A percentile compares a stretch with the other conserved stretches of the same genome.
Evolutionary conservation across 2,888 invertebrate genomes (phyloP).

Genomic region (Drosophila paramelanica): DNA sequence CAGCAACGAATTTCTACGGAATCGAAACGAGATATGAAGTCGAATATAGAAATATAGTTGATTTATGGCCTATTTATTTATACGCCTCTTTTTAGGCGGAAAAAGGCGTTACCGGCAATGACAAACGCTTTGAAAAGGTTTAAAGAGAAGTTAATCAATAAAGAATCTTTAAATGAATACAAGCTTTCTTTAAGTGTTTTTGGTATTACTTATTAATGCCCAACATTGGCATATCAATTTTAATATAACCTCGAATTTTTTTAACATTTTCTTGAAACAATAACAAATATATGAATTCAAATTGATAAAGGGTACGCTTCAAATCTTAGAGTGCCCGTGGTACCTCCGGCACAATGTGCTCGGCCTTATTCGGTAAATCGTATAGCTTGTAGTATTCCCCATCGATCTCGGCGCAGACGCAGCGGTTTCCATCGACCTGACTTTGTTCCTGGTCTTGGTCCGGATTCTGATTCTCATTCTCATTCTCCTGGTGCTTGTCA

Average conservation of each 20-base stretch:
- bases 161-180: neutral
- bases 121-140: no score
- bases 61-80: conserved; percentile 16
- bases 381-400: neutral
- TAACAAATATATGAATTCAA: neutral
- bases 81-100: conserved; percentile 5
- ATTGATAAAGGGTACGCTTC: no score
- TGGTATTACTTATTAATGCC: no score
- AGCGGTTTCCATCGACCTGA: neutral
- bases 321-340: neutral
- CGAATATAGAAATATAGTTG: conserved; percentile 21
- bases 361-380: neutral
- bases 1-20: conserved; percentile 27
- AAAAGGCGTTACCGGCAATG: neutral
- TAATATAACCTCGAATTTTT: neutral
- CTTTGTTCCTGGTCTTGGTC: no score
- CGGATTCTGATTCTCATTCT: no score
- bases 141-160: neutral
- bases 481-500: neutral
- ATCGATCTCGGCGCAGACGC: neutral
- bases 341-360: neutral
- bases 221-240: no score
- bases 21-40: conserved; percentile 23
- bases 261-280: neutral
- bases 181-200: no score